Evolutionary conservation across 2,888 invertebrate species (phyloP).

Genomic region (Chrysolina haemoptera): DNA sequence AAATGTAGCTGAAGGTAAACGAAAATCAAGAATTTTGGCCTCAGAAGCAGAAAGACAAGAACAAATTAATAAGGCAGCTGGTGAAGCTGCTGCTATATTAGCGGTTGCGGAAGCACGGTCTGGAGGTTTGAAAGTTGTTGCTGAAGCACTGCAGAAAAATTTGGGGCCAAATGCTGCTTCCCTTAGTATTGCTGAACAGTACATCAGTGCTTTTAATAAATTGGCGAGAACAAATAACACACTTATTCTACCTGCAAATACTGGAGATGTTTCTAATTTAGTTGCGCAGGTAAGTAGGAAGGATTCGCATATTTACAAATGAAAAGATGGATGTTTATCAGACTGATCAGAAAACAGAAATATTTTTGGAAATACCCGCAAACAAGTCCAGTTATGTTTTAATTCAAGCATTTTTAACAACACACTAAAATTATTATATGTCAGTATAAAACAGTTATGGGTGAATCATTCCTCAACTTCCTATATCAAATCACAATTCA

Average conservation of each 20-base stretch:
- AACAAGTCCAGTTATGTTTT: too few relatives aligned
- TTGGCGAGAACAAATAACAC: slow-evolving; percentile 96
- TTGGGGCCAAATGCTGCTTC: slow-evolving; percentile 92
- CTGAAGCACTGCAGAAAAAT: slow-evolving; percentile 74
- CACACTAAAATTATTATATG: too few relatives aligned
- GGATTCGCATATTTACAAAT: background rate
- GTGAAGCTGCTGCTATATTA: slow-evolving; percentile 92
- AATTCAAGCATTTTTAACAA: too few relatives aligned
- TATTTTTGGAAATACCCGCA: too few relatives aligned
- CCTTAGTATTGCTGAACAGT: slow-evolving; percentile 94
- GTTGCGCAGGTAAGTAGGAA: slow-evolving; percentile 81
- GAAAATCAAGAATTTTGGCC: slow-evolving; percentile 90
- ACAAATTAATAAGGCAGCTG: slow-evolving; percentile 93
- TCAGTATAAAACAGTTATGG: too few relatives aligned
- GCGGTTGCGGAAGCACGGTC: slow-evolving; percentile 95
- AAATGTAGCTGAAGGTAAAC: slow-evolving; percentile 97
- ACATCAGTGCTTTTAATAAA: slow-evolving; percentile 93
- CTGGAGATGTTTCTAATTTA: slow-evolving; percentile 84
- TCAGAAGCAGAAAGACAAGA: slow-evolving; percentile 96
- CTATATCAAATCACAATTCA: too few relatives aligned
- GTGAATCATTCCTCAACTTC: too few relatives aligned
- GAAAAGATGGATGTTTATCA: background rate
- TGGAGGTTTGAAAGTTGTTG: slow-evolving; percentile 84
- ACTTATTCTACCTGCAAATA: slow-evolving; percentile 92
- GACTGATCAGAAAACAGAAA: too few relatives aligned